Conservation (phyloP, 2,888 invertebrate genomes). For the Tachina grossa region DNA sequence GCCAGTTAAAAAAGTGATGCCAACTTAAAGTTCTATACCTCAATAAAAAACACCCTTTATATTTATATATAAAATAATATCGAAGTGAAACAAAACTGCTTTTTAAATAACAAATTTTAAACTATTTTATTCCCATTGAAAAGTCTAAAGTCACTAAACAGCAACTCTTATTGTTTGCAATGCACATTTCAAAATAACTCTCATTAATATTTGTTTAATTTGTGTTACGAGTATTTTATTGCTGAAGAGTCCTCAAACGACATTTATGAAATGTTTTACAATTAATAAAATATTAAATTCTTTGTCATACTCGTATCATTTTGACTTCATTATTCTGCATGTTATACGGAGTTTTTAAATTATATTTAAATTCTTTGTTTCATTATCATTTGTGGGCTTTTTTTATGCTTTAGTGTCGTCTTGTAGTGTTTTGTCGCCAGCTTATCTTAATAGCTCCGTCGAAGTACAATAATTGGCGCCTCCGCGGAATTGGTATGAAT, state of each 20-base stretch:
- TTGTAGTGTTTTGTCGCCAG: conserved; percentile 72
- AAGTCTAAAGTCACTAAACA: no score
- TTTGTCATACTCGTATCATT: conserved; percentile 27
- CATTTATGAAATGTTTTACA: conserved; percentile 63
- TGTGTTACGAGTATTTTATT: neutral
- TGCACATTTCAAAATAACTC: neutral
- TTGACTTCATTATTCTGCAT: neutral
- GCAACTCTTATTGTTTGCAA: neutral
- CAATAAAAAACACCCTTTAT: no score
- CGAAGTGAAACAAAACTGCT: no score
- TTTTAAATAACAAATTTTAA: no score
- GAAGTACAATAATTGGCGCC: conserved; percentile 78
- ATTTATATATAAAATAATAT: no score
- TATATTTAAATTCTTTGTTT: conserved; percentile 38
- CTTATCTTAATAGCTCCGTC: conserved; percentile 78
- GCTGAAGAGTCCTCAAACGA: conserved; percentile 2
- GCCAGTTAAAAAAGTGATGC: no score
- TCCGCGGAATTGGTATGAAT: conserved; percentile 67
- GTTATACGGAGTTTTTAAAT: neutral
- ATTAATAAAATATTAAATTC: conserved; percentile 67
- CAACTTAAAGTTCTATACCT: no score
- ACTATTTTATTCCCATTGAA: no score
- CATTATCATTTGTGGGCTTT: conserved; percentile 36
- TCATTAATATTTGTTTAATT: neutral
- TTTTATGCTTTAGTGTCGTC: conserved; percentile 43